Evolutionary conservation across 2,888 invertebrate genomes (phyloP).

Genomic region (Lasioglossum calceatum): DNA sequence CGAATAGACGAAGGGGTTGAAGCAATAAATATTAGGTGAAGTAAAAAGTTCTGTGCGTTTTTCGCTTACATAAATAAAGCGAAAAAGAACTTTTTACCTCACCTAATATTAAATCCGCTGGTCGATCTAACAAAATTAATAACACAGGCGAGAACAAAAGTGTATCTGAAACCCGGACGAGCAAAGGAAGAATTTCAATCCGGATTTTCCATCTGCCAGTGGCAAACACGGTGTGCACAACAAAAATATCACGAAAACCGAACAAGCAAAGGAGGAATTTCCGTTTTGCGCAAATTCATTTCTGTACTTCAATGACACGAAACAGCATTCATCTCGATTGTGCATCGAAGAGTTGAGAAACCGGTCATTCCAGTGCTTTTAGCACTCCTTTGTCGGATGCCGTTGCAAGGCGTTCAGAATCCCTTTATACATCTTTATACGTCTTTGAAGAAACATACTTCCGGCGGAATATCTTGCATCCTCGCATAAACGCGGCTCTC

Average conservation of each 20-base stretch:
- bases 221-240: not conserved
- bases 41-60: too few species aligned
- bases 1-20: too few species aligned
- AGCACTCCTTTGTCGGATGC: not conserved
- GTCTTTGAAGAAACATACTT: not conserved
- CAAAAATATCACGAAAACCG: not conserved
- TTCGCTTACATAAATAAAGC: too few species aligned
- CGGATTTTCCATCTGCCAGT: not conserved
- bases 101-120: too few species aligned
- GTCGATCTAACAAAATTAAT: not conserved
- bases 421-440: not conserved
- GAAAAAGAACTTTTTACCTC: too few species aligned
- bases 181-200: not conserved
- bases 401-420: constrained; percentile 2
- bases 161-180: not conserved
- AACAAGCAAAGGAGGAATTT: not conserved
- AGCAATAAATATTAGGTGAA: too few species aligned
- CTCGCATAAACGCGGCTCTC: not conserved
- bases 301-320: not conserved
- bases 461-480: not conserved
- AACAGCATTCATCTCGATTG: not conserved
- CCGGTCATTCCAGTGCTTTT: not conserved
- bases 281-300: not conserved
- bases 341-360: not conserved
- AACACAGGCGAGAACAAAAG: not conserved